These are phyloP conservation scores for Andrena trimmerana DNA, from an alignment of 2,888 invertebrate species.

Conservation along the genomic window DNA sequence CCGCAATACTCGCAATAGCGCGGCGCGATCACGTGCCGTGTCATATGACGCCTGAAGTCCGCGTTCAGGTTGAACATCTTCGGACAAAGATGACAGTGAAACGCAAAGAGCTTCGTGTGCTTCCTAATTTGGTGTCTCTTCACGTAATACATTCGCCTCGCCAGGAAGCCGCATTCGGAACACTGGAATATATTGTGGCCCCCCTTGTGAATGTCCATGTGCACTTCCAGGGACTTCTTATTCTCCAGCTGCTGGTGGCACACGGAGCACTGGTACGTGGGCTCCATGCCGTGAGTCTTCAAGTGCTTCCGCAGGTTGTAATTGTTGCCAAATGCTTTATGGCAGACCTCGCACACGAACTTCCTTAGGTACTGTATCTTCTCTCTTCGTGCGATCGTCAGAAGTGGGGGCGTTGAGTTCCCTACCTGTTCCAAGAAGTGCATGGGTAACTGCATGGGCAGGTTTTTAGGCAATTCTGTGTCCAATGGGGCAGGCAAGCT, in stretches of 20 bases:
- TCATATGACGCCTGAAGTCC: slow-evolving; percentile 16
- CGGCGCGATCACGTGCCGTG: neutral
- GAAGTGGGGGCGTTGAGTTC: too few relatives aligned
- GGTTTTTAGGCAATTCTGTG: too few relatives aligned
- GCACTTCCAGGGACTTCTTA: neutral
- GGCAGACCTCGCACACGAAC: slow-evolving; percentile 18
- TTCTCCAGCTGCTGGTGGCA: slow-evolving; percentile 27
- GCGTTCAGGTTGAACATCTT: slow-evolving; percentile 18
- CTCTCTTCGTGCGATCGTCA: neutral
- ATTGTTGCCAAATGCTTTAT: slow-evolving; percentile 7
- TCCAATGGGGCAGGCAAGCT: too few relatives aligned
- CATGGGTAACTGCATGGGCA: too few relatives aligned
- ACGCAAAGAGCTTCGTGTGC: slow-evolving; percentile 13
- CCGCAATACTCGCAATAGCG: slow-evolving; percentile 30
- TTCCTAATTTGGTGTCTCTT: slow-evolving; percentile 23
- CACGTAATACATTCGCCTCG: neutral
- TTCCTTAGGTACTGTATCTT: neutral
- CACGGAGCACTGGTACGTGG: slow-evolving; percentile 17
- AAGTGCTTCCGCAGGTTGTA: slow-evolving; percentile 11
- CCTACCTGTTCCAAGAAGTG: too few relatives aligned
- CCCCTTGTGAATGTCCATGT: slow-evolving; percentile 4
- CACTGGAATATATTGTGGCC: slow-evolving; percentile 18
- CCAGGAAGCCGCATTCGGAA: slow-evolving; percentile 36
- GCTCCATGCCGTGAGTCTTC: neutral
- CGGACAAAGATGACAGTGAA: slow-evolving; percentile 27